These are phyloP conservation scores for Neofelis nebulosa DNA, from an alignment of 2,113 vertebrate genomes.

Conservation along the genomic window DNA sequence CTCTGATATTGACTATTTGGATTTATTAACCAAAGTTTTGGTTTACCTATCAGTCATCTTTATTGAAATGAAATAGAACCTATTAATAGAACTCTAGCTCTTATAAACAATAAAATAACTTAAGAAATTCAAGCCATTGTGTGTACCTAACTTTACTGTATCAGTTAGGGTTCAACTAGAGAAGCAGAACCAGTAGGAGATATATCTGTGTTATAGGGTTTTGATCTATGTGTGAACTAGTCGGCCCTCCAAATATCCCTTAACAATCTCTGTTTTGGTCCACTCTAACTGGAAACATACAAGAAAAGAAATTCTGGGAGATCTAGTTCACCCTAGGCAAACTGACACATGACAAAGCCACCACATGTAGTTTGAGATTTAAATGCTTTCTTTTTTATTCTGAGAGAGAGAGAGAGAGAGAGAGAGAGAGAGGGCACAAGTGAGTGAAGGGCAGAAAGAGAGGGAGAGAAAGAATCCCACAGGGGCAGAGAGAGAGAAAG, in stretches of 20 bases:
- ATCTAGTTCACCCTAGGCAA: not conserved
- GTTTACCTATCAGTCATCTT: not conserved
- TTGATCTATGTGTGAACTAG: not conserved
- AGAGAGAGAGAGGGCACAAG: too few relatives aligned
- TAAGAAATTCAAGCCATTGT: not conserved
- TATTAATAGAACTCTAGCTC: not conserved
- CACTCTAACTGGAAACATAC: not conserved
- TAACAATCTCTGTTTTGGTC: not conserved
- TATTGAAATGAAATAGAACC: not conserved
- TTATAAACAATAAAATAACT: not conserved
- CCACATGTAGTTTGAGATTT: not conserved
- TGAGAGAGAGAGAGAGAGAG: too few relatives aligned
- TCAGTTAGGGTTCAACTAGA: not conserved
- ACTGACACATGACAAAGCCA: not conserved
- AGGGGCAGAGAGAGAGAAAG: too few relatives aligned
- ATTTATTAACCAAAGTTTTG: slow-evolving; percentile 16
- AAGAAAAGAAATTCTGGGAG: not conserved
- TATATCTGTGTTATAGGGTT: not conserved
- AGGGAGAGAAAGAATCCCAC: too few relatives aligned
- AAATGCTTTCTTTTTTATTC: not conserved
- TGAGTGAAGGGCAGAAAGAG: too few relatives aligned
- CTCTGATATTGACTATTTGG: not conserved
- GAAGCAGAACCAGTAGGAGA: not conserved
- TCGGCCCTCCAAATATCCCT: not conserved
- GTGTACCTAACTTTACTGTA: not conserved